Percentiles rank a stretch among this genome's conserved stretches.
phyloP scores from a whole-genome alignment of 2,888 invertebrate species.

The Eilema sororculum region DNA sequence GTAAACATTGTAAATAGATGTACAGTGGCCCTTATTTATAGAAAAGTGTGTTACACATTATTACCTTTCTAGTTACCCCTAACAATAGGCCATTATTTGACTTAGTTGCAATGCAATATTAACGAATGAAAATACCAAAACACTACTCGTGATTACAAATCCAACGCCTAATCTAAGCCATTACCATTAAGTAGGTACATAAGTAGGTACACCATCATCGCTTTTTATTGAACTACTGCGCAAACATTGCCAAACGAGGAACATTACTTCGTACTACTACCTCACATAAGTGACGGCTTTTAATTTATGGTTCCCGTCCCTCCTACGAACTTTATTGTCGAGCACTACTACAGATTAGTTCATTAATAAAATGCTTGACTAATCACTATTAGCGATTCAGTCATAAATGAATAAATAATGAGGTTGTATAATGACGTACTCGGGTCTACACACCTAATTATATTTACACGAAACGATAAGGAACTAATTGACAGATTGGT shows the following conservation, averaged over 20 bases:
- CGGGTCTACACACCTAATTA: background rate
- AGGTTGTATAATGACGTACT: background rate
- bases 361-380: constrained; percentile 2
- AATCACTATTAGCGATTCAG: background rate
- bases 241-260: background rate
- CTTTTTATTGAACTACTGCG: background rate
- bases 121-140: too few relatives aligned
- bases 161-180: background rate
- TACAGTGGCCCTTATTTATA: too few relatives aligned
- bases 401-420: constrained; percentile 2
- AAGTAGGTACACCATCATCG: background rate
- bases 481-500: background rate
- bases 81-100: too few relatives aligned
- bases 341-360: background rate
- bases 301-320: background rate
- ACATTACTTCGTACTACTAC: background rate
- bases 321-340: background rate
- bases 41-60: too few relatives aligned
- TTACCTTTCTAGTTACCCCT: too few relatives aligned
- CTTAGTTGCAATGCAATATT: too few relatives aligned
- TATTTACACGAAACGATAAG: background rate
- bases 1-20: too few relatives aligned
- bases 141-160: background rate
- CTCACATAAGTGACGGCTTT: background rate
- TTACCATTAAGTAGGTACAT: background rate